Evolutionary conservation across 92 coral and sea anemone species (phyloP).

Genomic region (Muricea muricata): DNA sequence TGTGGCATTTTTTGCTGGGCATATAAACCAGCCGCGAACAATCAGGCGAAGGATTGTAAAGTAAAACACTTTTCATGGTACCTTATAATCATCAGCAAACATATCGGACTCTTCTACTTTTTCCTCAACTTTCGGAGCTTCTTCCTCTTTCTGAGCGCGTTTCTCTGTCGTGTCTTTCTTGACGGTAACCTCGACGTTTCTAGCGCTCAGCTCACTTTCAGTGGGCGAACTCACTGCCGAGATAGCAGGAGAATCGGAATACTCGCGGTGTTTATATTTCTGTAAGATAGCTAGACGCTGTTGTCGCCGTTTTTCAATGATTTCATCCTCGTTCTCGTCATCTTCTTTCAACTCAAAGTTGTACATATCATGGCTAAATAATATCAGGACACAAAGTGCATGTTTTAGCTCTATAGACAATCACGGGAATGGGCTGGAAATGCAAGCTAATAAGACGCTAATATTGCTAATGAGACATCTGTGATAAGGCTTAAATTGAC

Average conservation of each 20-base stretch:
- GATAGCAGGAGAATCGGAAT: conserved; percentile 61
- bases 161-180: conserved; percentile 37
- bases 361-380: conserved; percentile 79
- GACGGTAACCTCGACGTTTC: conserved; percentile 20
- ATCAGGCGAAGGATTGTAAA: no score
- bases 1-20: no score
- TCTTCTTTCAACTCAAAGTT: conserved; percentile 94
- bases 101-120: conserved; percentile 75
- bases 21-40: no score
- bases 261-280: conserved; percentile 64
- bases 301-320: conserved; percentile 81
- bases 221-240: conserved; percentile 81
- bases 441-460: no score
- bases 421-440: no score
- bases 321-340: conserved; percentile 87
- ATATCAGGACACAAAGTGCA: no score
- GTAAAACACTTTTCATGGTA: no score
- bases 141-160: not conserved
- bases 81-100: conserved; percentile 95
- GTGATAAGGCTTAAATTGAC: no score
- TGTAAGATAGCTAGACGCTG: conserved; percentile 83
- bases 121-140: not conserved
- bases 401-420: not conserved
- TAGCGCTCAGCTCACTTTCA: conserved; percentile 31
- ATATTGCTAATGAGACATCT: no score